Conservation (phyloP, 2,888 invertebrate genomes). For the Volucella inflata region DNA sequence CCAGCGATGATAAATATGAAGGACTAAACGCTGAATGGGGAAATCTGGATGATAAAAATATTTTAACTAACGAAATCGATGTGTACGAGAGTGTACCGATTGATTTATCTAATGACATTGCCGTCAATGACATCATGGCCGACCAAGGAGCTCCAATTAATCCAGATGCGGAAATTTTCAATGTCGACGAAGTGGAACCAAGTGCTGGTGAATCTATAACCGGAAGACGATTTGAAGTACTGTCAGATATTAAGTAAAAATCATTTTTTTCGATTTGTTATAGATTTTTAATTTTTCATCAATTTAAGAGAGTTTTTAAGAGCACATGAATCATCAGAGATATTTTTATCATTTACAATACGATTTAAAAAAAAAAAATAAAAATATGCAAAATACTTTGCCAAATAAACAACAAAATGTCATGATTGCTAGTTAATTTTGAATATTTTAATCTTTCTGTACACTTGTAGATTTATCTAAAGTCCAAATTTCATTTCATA, state of each 20-base stretch:
- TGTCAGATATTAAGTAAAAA: slow-evolving; percentile 55
- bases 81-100: slow-evolving; percentile 79
- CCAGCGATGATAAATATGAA: slow-evolving; percentile 74
- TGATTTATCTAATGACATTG: slow-evolving; percentile 83
- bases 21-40: slow-evolving; percentile 81
- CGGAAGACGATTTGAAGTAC: slow-evolving; percentile 42
- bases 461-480: neutral
- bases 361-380: neutral
- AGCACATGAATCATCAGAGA: slow-evolving; percentile 21
- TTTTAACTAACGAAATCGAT: slow-evolving; percentile 81
- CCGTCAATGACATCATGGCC: slow-evolving; percentile 82
- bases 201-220: neutral
- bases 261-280: slow-evolving; percentile 11
- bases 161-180: slow-evolving; percentile 83
- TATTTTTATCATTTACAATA: neutral
- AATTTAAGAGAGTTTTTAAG: slow-evolving; percentile 15
- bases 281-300: slow-evolving; percentile 1
- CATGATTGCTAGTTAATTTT: slow-evolving; percentile 33
- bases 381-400: slow-evolving; percentile 39
- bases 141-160: slow-evolving; percentile 80
- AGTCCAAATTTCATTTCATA: slow-evolving; percentile 46
- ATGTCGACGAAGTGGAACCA: slow-evolving; percentile 65
- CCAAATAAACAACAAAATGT: slow-evolving; percentile 28
- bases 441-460: slow-evolving; percentile 7
- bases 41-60: slow-evolving; percentile 77